Conservation (phyloP, 2,888 invertebrate genomes). For the Nasonia oneida region DNA sequence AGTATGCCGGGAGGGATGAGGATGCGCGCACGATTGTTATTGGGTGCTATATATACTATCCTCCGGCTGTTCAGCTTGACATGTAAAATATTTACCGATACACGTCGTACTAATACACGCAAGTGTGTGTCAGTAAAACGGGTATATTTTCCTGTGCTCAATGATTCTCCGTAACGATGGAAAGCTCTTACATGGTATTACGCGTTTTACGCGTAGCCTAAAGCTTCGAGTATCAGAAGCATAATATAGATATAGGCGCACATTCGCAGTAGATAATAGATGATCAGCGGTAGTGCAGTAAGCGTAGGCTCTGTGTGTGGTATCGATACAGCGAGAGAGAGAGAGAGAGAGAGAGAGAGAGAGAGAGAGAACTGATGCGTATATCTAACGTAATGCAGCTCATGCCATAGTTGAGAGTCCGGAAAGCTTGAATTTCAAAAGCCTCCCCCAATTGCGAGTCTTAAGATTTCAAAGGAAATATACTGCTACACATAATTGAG, state of each 20-base stretch:
- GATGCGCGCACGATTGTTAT: neutral
- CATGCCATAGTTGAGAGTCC: neutral
- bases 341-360: no score
- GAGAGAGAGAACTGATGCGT: neutral
- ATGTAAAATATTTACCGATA: neutral
- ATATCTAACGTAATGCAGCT: neutral
- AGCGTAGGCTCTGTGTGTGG: no score
- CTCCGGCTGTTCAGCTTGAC: neutral
- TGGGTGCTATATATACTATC: no score
- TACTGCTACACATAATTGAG: constrained; percentile 44
- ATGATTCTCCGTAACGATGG: neutral
- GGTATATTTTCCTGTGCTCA: neutral
- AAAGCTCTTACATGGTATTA: neutral
- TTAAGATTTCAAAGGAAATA: constrained; percentile 55
- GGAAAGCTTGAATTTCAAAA: constrained; percentile 46
- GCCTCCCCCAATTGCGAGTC: constrained; percentile 33
- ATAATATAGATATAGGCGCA: neutral
- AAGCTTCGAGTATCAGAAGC: neutral
- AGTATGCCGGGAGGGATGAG: neutral
- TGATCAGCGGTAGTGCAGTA: neutral
- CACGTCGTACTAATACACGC: no score
- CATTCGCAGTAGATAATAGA: constrained; percentile 22
- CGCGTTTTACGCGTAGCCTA: neutral
- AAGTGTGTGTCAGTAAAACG: no score
- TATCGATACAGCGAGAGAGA: neutral